A percentile compares a stretch with the other conserved stretches of the same genome.
Evolutionary conservation across 2,888 invertebrate genomes (phyloP).

Genomic region (Eupithecia subfuscata): DNA sequence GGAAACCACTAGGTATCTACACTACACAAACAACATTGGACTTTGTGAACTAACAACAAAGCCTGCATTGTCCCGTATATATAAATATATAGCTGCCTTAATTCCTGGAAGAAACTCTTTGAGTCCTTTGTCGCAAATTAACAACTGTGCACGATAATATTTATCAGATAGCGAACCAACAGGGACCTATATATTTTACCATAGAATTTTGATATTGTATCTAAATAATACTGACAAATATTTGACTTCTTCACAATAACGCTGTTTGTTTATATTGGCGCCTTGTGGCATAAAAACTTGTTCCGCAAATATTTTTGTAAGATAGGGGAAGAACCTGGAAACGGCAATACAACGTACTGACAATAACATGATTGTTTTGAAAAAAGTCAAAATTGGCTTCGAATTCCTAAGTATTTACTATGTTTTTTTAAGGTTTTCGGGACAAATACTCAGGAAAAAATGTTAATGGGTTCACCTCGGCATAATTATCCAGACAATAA

Average conservation of each 20-base stretch:
- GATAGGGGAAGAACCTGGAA: background rate
- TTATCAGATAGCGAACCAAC: slow-evolving; percentile 33
- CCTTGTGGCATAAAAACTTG: slow-evolving; percentile 26
- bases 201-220: slow-evolving; percentile 43
- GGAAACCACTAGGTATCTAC: slow-evolving; percentile 39
- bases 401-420: no score
- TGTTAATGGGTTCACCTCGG: no score
- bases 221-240: slow-evolving; percentile 17
- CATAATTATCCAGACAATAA: no score
- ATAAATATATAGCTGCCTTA: slow-evolving; percentile 53
- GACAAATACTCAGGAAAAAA: no score
- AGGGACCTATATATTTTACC: slow-evolving; percentile 49
- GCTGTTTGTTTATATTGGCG: slow-evolving; percentile 30
- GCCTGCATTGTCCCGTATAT: slow-evolving; percentile 56
- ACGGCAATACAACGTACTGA: background rate
- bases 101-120: slow-evolving; percentile 68
- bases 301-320: background rate
- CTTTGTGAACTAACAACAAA: slow-evolving; percentile 49
- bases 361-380: no score
- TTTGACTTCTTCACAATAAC: slow-evolving; percentile 12
- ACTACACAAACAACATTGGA: slow-evolving; percentile 1
- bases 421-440: no score
- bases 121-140: slow-evolving; percentile 58
- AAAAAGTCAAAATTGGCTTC: no score
- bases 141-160: slow-evolving; percentile 46